phyloP scores from a whole-genome alignment of 2,888 invertebrate species.

The Salticus scenicus region DNA sequence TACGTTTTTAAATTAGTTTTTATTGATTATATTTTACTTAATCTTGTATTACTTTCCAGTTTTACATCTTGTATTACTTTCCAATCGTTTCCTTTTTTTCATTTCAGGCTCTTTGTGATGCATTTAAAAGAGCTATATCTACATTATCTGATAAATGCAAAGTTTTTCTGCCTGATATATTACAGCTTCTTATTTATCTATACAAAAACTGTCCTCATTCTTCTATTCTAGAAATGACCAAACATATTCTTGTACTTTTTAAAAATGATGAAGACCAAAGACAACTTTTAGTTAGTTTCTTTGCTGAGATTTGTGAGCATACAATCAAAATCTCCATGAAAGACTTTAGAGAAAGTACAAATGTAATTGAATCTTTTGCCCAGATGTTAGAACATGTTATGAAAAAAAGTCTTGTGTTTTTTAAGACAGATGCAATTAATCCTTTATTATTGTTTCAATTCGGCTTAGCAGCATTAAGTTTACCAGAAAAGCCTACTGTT shows the following conservation, averaged over 20 bases:
- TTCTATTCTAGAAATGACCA: conserved; percentile 83
- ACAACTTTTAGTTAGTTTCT: conserved; percentile 76
- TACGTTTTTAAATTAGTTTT: too few relatives aligned
- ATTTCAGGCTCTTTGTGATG: conserved; percentile 82
- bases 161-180: conserved; percentile 82
- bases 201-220: conserved; percentile 83
- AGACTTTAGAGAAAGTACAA: conserved; percentile 80
- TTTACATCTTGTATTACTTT: too few relatives aligned
- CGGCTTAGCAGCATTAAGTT: conserved; percentile 80
- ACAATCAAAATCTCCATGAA: conserved; percentile 71
- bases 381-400: conserved; percentile 80
- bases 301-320: conserved; percentile 74
- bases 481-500: conserved; percentile 81
- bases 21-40: too few relatives aligned
- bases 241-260: conserved; percentile 80
- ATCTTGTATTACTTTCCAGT: too few relatives aligned
- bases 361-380: conserved; percentile 84
- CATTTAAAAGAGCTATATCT: conserved; percentile 84
- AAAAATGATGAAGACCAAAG: conserved; percentile 73
- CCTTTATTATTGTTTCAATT: conserved; percentile 77
- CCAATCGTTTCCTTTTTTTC: background rate
- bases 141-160: conserved; percentile 84
- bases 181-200: conserved; percentile 82
- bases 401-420: conserved; percentile 80
- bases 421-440: conserved; percentile 75